Conservation (phyloP, 2,888 invertebrate genomes). For the Synergus laeviventris region DNA sequence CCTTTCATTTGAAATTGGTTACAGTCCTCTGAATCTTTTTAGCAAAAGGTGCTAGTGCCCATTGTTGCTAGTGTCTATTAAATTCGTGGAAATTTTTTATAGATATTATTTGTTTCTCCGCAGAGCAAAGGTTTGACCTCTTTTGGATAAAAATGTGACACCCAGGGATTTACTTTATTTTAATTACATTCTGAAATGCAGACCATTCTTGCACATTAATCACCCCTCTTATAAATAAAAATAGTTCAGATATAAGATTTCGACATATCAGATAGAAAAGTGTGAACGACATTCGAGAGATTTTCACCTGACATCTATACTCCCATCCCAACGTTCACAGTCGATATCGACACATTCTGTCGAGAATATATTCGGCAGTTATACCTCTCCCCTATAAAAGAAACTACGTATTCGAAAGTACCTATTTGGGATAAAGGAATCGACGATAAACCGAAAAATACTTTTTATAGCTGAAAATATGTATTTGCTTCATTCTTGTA, state of each 20-base stretch:
- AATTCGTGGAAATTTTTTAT: too few species aligned
- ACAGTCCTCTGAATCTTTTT: too few species aligned
- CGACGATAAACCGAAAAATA: background rate
- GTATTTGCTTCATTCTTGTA: background rate
- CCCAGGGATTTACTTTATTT: too few species aligned
- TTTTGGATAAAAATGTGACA: too few species aligned
- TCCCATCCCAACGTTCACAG: background rate
- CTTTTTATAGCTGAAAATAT: background rate
- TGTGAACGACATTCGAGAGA: background rate
- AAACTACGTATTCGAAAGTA: background rate
- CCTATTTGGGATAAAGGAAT: background rate
- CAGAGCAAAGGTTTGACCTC: too few species aligned
- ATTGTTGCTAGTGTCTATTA: too few species aligned
- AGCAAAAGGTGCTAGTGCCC: too few species aligned
- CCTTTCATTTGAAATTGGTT: too few species aligned
- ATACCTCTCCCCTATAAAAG: background rate
- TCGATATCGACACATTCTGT: constrained; percentile 4
- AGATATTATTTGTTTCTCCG: too few species aligned
- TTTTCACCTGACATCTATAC: background rate
- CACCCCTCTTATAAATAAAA: background rate
- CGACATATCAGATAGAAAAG: background rate
- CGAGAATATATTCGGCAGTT: background rate
- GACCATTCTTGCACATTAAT: background rate
- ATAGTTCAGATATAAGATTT: background rate
- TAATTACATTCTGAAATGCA: background rate